phyloP scores from a whole-genome alignment of 2,113 vertebrate genomes.

The Thermophis baileyi region DNA sequence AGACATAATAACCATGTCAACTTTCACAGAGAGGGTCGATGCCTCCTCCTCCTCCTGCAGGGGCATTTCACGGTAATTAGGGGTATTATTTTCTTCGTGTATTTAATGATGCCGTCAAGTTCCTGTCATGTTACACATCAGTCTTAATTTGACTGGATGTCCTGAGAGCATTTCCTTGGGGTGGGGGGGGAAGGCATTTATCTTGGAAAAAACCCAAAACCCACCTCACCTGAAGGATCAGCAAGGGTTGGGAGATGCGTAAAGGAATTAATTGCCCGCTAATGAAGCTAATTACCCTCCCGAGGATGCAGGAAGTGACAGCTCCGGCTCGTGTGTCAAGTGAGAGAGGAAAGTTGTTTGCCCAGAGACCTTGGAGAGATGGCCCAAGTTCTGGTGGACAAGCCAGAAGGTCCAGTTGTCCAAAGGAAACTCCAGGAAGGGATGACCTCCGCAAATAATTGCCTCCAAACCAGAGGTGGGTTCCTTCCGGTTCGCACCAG shows the following conservation, averaged over 20 bases:
- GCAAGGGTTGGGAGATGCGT: conserved; percentile 54
- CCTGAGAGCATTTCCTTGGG: conserved; percentile 42
- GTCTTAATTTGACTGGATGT: conserved; percentile 29
- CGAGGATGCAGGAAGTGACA: conserved; percentile 26
- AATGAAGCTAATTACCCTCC: conserved; percentile 51
- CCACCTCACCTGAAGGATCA: conserved; percentile 38
- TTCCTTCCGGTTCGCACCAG: too few relatives aligned
- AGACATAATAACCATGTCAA: not conserved
- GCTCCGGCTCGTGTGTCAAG: conserved; percentile 14
- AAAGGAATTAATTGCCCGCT: conserved; percentile 54
- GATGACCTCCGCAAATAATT: not conserved
- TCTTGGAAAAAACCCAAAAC: conserved; percentile 34
- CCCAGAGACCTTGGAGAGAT: not conserved
- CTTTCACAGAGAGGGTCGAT: not conserved
- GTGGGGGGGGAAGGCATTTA: conserved; percentile 26
- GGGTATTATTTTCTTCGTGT: not conserved
- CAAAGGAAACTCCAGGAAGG: not conserved
- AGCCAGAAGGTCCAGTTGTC: not conserved
- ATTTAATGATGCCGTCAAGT: conserved; percentile 33
- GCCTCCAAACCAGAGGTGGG: not conserved
- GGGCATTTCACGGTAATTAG: conserved; percentile 33
- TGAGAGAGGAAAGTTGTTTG: conserved; percentile 3
- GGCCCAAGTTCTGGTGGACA: not conserved
- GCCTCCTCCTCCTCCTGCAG: not conserved
- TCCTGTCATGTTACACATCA: conserved; percentile 41